Base-by-base conservation (phyloP, 2,888 invertebrate species). In the Desoria tigrina region DNA sequence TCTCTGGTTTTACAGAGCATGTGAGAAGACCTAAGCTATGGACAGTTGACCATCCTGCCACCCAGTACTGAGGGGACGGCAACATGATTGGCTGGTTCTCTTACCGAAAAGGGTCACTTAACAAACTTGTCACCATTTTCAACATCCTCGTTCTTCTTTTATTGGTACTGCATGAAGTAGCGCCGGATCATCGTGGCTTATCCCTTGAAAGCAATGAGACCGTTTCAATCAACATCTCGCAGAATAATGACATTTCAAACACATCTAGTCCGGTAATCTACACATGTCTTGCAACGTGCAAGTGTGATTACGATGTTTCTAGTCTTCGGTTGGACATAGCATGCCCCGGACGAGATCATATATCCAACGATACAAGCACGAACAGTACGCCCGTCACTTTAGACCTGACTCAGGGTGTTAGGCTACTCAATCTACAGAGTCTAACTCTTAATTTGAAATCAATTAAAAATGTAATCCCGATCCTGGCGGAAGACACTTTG, bases 271-370 rank as follows among this genome's bases (percentile, higher is more conserved):
- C 14, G 26, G 51, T 24, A 51, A 37, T 37, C 32, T 67, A 67
- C 59, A 28, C 42, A 54, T 69, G 69, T 66, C 63, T 59, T 42
- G 42, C 53, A 37, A 53, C 60, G 51, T 69, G 69, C 61, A 59
- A 69, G 63, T 69, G 69, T 55, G 65, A 69, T 39, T 69, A 69
- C 37, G 56, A 56, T 37, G 61, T 59, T 56, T 63, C 63, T 63
- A 65, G 65, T 66, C 69, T 63, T 18, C 59, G 26, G 11, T 56
- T 69, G 53, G 63, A 66, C 50, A 69, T 69, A 51, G 51, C 55
- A 27, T 69, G 69, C 56, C 55, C 11, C 37, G 28, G n/a, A 32
- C 27, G 51, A 28, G 16, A 37, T 18, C n/a, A 23, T 3, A 24
- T 21, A 16, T 3, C 58, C 4, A 27, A 54, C 27, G 7, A 7